Conservation (phyloP, 1,140 invertebrate species). For the Papilio helenus region DNA sequence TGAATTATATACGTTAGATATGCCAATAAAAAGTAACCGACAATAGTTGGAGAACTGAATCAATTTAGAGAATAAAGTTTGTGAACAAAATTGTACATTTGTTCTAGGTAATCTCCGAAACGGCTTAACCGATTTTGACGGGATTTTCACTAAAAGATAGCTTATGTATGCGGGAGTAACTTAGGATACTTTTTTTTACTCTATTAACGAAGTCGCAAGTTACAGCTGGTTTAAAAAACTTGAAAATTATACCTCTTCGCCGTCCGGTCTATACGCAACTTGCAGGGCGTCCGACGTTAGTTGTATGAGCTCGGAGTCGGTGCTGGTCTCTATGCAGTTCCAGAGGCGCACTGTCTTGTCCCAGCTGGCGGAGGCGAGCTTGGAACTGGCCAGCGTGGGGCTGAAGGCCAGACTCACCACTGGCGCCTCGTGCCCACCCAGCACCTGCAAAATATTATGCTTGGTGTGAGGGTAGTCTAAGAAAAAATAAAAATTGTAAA, state of each 20-base stretch:
- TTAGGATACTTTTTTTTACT: too few species aligned
- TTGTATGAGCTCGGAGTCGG: slow-evolving; percentile 92
- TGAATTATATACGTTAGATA: not conserved
- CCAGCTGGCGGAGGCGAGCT: slow-evolving; percentile 95
- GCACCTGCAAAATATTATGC: slow-evolving; percentile 82
- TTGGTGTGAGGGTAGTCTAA: not conserved
- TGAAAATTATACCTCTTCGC: slow-evolving; percentile 85
- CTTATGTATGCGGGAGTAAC: too few species aligned
- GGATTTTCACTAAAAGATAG: too few species aligned
- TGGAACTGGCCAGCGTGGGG: slow-evolving; percentile 87
- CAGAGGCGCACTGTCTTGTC: slow-evolving; percentile 96
- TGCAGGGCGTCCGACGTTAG: slow-evolving; percentile 92
- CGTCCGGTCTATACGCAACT: slow-evolving; percentile 94
- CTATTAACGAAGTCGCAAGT: too few species aligned
- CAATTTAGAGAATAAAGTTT: too few species aligned
- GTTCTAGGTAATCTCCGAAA: not conserved
- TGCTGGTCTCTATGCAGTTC: slow-evolving; percentile 92
- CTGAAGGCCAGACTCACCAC: slow-evolving; percentile 93
- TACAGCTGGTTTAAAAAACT: too few species aligned
- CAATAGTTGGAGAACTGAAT: too few species aligned
- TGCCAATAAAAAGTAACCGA: too few species aligned
- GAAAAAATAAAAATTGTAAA: too few species aligned
- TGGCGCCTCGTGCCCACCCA: slow-evolving; percentile 96
- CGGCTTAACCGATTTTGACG: too few species aligned
- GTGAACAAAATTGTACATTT: too few species aligned